Percentiles rank a stretch among this genome's conserved stretches.
Evolutionary conservation across 1,140 invertebrate species (phyloP).

Genomic region (Planococcus citri): DNA sequence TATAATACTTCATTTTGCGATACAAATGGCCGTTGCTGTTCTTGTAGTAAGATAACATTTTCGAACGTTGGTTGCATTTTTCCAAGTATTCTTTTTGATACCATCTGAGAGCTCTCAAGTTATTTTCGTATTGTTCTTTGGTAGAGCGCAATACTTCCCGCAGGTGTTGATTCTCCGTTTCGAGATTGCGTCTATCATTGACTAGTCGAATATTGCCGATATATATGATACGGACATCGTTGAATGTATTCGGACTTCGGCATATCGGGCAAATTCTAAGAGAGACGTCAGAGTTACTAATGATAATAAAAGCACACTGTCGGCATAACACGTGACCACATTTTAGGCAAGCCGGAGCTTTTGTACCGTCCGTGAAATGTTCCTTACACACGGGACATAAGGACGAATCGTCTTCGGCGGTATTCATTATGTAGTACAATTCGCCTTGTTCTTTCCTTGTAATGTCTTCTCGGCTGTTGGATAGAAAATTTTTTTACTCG

Average conservation of each 20-base stretch:
- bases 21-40: conserved; percentile 3
- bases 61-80: conserved; percentile 18
- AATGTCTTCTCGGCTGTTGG: neutral
- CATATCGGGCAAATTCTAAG: conserved; percentile 12
- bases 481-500: neutral
- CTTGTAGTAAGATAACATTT: conserved; percentile 16
- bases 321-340: conserved; percentile 3
- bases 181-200: neutral
- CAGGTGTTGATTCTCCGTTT: neutral
- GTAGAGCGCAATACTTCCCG: neutral
- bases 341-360: conserved; percentile 12
- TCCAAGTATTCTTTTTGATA: conserved; percentile 9
- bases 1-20: neutral
- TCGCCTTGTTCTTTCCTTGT: neutral
- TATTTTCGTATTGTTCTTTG: conserved; percentile 8
- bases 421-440: neutral
- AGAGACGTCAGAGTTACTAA: neutral
- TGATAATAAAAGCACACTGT: conserved; percentile 5
- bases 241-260: neutral
- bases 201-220: neutral
- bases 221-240: neutral
- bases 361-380: conserved; percentile 15
- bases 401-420: conserved; percentile 10
- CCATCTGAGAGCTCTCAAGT: conserved; percentile 11
- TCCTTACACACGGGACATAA: conserved; percentile 16